Percentiles rank a stretch among this genome's conserved stretches.
Evolutionary conservation across 2,888 invertebrate species (phyloP).

Genomic region (Eupithecia vulgata): DNA sequence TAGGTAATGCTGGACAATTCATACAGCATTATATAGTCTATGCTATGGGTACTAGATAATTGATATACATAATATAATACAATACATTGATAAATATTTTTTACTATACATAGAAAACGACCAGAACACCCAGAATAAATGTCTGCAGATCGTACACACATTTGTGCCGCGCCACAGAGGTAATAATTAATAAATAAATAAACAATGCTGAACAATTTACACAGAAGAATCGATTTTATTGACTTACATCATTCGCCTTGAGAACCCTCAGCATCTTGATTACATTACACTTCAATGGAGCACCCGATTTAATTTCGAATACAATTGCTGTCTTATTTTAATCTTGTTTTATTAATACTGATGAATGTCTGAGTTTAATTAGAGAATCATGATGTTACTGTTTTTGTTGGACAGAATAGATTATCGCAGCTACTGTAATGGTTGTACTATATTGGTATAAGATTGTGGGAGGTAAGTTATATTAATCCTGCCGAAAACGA

Average conservation of each 20-base stretch:
- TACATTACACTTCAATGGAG: slow-evolving; percentile 69
- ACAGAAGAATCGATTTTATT: not conserved
- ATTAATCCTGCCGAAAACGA: no score
- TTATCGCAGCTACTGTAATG: slow-evolving; percentile 38
- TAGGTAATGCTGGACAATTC: no score
- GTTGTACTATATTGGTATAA: not conserved
- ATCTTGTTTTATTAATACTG: slow-evolving; percentile 60
- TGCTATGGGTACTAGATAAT: no score
- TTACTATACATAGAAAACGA: no score
- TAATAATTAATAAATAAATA: not conserved
- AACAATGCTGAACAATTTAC: not conserved
- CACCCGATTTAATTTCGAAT: slow-evolving; percentile 69
- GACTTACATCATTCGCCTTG: slow-evolving; percentile 12
- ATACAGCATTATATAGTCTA: no score
- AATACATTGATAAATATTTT: no score
- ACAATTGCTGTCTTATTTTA: slow-evolving; percentile 60
- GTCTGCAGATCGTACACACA: no score
- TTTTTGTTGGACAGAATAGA: slow-evolving; percentile 36
- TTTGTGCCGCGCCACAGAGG: no score
- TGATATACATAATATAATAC: no score
- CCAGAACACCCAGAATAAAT: no score
- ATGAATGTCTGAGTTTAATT: slow-evolving; percentile 64
- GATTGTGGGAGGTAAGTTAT: not conserved
- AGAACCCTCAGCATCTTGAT: slow-evolving; percentile 63
- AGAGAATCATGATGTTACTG: slow-evolving; percentile 53